Conservation (phyloP, 2,113 vertebrate genomes). For the Mus pahari region DNA sequence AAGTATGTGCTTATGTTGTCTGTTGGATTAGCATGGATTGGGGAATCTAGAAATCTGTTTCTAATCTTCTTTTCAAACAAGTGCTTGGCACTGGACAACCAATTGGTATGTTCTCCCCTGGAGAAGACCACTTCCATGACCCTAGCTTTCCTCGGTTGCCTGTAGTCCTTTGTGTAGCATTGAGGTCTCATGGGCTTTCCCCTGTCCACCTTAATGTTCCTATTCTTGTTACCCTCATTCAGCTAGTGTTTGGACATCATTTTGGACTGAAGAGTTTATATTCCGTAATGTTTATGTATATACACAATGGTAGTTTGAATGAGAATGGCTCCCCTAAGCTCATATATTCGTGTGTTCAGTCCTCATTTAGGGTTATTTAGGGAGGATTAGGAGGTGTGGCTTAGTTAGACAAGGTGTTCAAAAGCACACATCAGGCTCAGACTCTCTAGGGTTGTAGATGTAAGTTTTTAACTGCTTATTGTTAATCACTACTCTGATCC, state of each 20-base stretch:
- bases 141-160: not conserved
- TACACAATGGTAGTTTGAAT: not conserved
- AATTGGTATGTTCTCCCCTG: not conserved
- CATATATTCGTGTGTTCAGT: not conserved
- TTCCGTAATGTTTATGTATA: too few species aligned
- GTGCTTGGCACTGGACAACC: not conserved
- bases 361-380: not conserved
- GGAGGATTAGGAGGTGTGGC: not conserved
- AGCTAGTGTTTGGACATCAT: not conserved
- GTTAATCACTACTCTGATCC: not conserved
- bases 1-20: not conserved
- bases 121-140: not conserved
- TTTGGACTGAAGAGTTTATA: not conserved
- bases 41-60: not conserved
- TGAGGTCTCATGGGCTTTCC: not conserved
- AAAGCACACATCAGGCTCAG: not conserved
- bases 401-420: not conserved
- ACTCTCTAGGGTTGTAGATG: not conserved
- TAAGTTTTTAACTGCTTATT: not conserved
- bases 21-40: not conserved
- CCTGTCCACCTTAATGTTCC: not conserved
- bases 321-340: not conserved
- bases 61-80: not conserved
- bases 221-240: not conserved
- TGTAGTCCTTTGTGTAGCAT: too few species aligned